Evolutionary conservation across 2,888 invertebrate species (phyloP), one percentile per base, ranked within the genome.

Genomic region (Hydraecia micacea): DNA sequence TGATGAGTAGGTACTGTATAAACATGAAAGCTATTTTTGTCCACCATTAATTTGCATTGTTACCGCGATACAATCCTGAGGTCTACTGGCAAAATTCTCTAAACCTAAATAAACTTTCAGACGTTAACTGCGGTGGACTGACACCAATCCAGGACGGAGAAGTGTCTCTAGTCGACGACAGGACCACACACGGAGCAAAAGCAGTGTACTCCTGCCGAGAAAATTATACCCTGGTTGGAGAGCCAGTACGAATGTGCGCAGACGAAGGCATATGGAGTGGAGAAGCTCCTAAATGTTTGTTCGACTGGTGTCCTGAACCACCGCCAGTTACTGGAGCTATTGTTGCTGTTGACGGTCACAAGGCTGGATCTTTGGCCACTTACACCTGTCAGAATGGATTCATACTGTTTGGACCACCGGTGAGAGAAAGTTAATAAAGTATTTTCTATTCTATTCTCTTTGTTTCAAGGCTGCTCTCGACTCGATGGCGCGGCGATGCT

Each of bases 251-350:
- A 39, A 96, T 97, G n/a, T 99, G 99, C 91, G 97, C 97, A 0
- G 97, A 98, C 79, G 97, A 97, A 62, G 98, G 98, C 0, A 94
- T 97, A 71, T 99, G 99, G 99, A 98, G 97, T 67, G 98, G 98
- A 0, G 97, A 98, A 76, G 97, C 98, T 13, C 98, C 99, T 0
- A 98, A 98, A 89, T 99, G 99, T 93, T 95, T 98, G 70, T 98
- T 98, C 92, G 98, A 98, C 94, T 98, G 99, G 99, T 99, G 99
- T 92, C 98, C 98, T 0, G 98, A 98, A 84, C 98, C 99, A 0
- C 98, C 98, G 0, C 97, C 97, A 55, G 98, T 99, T 3, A 97
- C 98, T 13, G 99, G 99, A 0, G 98, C 98, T 2, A 95, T 97
- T 0, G 98, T 99, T 0, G 94, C 97, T 1, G 97, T 97, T 13